Evolutionary conservation across 2,888 invertebrate species (phyloP).

Genomic region (Biston stratarius): DNA sequence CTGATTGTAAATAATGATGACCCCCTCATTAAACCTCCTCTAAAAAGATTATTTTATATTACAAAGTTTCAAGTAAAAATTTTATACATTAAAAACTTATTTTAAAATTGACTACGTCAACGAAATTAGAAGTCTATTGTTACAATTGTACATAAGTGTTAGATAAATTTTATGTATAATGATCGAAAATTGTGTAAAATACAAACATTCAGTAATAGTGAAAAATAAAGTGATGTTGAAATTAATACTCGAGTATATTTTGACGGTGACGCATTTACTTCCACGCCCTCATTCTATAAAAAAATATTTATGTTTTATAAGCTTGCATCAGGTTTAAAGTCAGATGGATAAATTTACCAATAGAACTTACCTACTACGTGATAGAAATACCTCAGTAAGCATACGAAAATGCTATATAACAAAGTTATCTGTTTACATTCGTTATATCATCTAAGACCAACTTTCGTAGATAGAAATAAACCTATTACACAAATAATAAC

Average conservation of each 20-base stretch:
- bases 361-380: too few relatives aligned
- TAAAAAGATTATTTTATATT: constrained; percentile 15
- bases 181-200: constrained; percentile 38
- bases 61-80: constrained; percentile 11
- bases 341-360: too few relatives aligned
- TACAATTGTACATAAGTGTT: constrained; percentile 37
- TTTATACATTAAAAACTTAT: constrained; percentile 13
- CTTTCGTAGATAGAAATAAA: constrained; percentile 39
- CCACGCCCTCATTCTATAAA: not conserved
- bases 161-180: constrained; percentile 26
- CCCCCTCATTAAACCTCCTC: constrained; percentile 33
- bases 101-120: constrained; percentile 42
- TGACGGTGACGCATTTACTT: not conserved
- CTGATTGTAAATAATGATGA: constrained; percentile 49
- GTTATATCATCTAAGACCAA: constrained; percentile 18
- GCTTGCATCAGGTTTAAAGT: too few relatives aligned
- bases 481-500: constrained; percentile 54
- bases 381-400: too few relatives aligned
- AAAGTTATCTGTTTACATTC: too few relatives aligned
- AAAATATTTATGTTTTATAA: too few relatives aligned
- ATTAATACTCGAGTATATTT: constrained; percentile 18
- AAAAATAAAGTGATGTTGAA: constrained; percentile 45
- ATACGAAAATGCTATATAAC: too few relatives aligned
- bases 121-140: constrained; percentile 35
- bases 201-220: constrained; percentile 35